Base-by-base conservation (phyloP, 1,140 invertebrate genomes). In the Drosophila tropicalis region DNA sequence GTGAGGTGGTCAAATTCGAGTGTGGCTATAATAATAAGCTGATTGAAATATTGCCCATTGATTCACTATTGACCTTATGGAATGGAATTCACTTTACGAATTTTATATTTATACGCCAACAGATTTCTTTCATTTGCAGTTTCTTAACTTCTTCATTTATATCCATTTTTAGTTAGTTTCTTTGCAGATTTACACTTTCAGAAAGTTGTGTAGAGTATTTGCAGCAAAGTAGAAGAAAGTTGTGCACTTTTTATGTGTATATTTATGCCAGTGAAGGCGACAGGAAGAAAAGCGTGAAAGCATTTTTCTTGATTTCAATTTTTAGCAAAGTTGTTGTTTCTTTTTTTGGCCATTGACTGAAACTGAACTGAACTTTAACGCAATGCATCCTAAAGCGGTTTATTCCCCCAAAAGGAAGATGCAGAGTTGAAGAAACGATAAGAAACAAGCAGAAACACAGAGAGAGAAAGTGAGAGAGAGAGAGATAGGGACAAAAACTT, bases 271-370 rank as follows among this genome's bases (percentile, higher is more conserved):
- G 41, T 29, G 36, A 17, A 72, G 66, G 70, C 19, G 15, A 56
- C 19, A 7, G 1, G 40, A 54, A 62, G 10, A 67, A 67, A 41
- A 76, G 74, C 69, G 19, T 66, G 62, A 17, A 75, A 76, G 60
- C 68, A 77, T 77, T 77, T 77, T 77, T 77, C 75, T 77, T 77
- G 74, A 77, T 71, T 77, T 77, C 62, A 68, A 77, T 77, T 77
- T 76, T 56, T 47, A 39, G 47, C 63, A 74, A 1, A 36, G 9
- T 36, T 36, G 29, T 62, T 62, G 9, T 40, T 6, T 39, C 32
- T 34, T 34, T 25, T 10, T 62, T 47, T 13, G n/a, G 44, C 9
- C 17, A 51, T 55, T 36, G 12, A 39, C 36, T 39, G 36, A 39
- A 39, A 39, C 10, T 9, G 44, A 76, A 61, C 29, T 71, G 62